phyloP scores from a whole-genome alignment of 2,888 invertebrate species.

The Pseudococcus longispinus region DNA sequence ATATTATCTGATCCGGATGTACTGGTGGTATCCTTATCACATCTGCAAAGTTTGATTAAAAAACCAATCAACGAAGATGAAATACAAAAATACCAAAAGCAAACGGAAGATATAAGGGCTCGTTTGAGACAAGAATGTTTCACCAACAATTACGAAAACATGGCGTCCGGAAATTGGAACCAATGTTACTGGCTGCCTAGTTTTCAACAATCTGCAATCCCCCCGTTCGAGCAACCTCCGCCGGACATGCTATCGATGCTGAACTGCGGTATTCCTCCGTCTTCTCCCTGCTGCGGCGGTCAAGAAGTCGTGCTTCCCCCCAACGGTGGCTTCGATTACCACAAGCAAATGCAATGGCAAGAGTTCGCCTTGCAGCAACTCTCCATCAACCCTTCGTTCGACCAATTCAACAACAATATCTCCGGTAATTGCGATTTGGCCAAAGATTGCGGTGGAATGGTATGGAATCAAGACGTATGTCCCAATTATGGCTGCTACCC shows the following conservation, averaged over 20 bases:
- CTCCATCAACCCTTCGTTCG: slow-evolving; percentile 6
- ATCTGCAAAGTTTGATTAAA: slow-evolving; percentile 66
- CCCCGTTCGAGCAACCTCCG: background rate
- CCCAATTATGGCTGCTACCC: slow-evolving; percentile 25
- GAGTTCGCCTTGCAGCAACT: slow-evolving; percentile 69
- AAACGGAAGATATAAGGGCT: slow-evolving; percentile 61
- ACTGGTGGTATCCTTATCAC: slow-evolving; percentile 77
- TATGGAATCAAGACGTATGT: slow-evolving; percentile 29
- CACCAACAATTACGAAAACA: slow-evolving; percentile 19
- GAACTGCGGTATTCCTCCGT: background rate
- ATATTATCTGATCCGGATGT: slow-evolving; percentile 69
- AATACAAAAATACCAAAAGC: slow-evolving; percentile 59
- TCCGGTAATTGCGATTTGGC: slow-evolving; percentile 37
- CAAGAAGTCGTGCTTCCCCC: background rate
- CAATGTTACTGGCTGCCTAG: slow-evolving; percentile 15
- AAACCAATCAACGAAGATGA: slow-evolving; percentile 60
- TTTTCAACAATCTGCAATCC: background rate
- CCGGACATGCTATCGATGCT: background rate
- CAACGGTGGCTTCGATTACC: slow-evolving; percentile 58
- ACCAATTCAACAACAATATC: slow-evolving; percentile 41
- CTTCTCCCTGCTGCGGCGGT: background rate
- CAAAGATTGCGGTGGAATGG: background rate
- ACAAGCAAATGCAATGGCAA: slow-evolving; percentile 65
- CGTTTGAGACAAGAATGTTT: slow-evolving; percentile 59
- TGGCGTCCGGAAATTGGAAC: slow-evolving; percentile 38